Conservation (phyloP, 2,888 invertebrate species). For the Cyaniris semiargus region DNA sequence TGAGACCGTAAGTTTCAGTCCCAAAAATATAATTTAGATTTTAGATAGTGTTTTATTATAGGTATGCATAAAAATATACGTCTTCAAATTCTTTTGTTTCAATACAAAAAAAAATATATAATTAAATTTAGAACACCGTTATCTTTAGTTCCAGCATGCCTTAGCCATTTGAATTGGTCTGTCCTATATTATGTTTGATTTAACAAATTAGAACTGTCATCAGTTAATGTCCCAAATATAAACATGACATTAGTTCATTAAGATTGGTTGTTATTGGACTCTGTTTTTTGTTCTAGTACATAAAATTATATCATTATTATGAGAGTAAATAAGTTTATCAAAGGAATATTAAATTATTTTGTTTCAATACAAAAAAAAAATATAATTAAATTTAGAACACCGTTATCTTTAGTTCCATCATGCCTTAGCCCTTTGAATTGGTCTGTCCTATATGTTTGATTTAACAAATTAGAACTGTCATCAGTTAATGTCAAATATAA, state of each 20-base stretch:
- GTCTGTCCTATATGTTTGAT: constrained; percentile 22
- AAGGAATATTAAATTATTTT: not conserved
- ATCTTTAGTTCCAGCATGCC: not conserved
- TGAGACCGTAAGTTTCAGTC: not conserved
- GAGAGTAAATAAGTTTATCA: not conserved
- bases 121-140: not conserved
- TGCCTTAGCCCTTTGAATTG: not conserved
- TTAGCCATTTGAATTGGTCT: not conserved
- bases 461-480: constrained; percentile 22
- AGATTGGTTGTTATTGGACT: not conserved
- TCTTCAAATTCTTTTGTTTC: not conserved
- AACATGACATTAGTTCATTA: constrained; percentile 24
- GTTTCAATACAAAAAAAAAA: no score
- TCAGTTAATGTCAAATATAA: constrained; percentile 16
- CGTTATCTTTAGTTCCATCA: no score
- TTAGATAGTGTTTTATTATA: no score
- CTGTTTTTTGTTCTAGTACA: not conserved
- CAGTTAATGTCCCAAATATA: constrained; percentile 15
- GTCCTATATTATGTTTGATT: constrained; percentile 27
- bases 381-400: no score
- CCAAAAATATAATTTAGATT: not conserved
- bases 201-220: constrained; percentile 19
- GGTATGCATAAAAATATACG: no score
- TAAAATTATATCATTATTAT: not conserved
- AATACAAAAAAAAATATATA: no score